Evolutionary conservation across 1,140 invertebrate species (phyloP).

Genomic region (Papilio helenus): DNA sequence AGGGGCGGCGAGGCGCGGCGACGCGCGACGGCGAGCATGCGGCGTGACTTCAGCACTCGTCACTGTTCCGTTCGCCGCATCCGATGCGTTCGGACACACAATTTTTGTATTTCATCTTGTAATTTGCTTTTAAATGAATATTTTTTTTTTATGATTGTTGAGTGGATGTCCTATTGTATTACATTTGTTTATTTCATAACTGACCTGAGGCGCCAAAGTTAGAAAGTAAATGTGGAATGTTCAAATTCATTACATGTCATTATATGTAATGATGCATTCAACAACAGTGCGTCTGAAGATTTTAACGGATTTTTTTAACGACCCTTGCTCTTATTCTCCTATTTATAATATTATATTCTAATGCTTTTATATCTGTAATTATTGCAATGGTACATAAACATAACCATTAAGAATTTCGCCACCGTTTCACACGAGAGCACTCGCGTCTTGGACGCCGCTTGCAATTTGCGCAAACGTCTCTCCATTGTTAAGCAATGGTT

Average conservation of each 20-base stretch:
- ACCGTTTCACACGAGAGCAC: background rate
- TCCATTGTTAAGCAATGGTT: background rate
- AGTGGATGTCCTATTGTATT: too few relatives aligned
- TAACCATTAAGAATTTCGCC: constrained; percentile 21
- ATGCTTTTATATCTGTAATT: background rate
- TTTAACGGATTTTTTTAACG: background rate
- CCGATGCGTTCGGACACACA: background rate
- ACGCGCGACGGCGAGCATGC: constrained; percentile 56
- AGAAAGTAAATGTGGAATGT: too few relatives aligned
- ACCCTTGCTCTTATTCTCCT: background rate
- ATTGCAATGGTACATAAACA: background rate
- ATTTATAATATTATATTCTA: background rate
- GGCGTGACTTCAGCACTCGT: constrained; percentile 61
- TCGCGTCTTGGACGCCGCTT: background rate
- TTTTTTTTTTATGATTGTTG: background rate
- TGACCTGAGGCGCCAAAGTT: too few relatives aligned
- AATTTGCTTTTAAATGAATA: constrained; percentile 62
- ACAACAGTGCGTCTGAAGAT: too few relatives aligned
- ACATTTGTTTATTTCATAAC: too few relatives aligned
- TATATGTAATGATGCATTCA: too few relatives aligned
- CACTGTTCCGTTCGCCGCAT: constrained; percentile 69
- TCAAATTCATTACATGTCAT: too few relatives aligned
- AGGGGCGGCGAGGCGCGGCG: constrained; percentile 39
- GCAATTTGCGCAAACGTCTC: background rate
- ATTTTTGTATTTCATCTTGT: constrained; percentile 50